Evolutionary conservation across 2,113 vertebrate species (phyloP).

Genomic region (Steatornis caripensis): DNA sequence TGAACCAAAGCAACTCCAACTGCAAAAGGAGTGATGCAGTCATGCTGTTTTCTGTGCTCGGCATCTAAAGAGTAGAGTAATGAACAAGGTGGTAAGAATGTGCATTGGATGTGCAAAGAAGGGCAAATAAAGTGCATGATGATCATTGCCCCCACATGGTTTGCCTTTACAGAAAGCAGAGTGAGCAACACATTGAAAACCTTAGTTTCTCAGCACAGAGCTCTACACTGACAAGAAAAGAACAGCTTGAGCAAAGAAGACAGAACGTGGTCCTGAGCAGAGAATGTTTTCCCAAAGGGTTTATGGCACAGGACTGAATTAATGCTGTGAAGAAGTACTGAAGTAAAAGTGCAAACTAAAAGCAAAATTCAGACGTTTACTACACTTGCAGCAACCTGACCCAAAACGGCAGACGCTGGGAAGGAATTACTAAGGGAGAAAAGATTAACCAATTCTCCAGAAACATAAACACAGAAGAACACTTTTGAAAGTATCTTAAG

Average conservation of each 20-base stretch:
- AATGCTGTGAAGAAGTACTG: not conserved
- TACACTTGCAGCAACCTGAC: not conserved
- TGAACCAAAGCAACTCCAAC: not conserved
- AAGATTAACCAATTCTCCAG: not conserved
- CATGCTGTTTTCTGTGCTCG: fast-evolving
- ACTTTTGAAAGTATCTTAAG: not conserved
- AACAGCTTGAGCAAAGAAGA: not conserved
- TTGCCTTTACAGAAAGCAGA: not conserved
- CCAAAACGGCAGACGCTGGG: not conserved
- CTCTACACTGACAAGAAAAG: not conserved
- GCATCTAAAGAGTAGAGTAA: not conserved
- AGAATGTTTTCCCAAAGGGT: not conserved
- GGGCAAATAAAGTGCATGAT: not conserved
- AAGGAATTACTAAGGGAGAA: not conserved
- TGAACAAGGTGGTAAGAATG: not conserved
- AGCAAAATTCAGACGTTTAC: not conserved
- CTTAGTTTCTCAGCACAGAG: not conserved
- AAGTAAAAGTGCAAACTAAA: not conserved
- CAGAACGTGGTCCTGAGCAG: not conserved
- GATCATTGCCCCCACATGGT: not conserved
- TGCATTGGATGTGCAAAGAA: not conserved
- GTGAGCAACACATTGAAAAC: not conserved
- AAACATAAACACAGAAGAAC: not conserved
- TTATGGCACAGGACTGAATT: not conserved
- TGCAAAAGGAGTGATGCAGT: not conserved